These are phyloP conservation scores for human DNA, from an alignment of 2,113 vertebrate genomes.

Conservation along the genomic window GRCh38 chr5:26258501-26259000, in stretches of 20 bases:
- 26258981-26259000: background rate
- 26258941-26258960: background rate
- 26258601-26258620: background rate
- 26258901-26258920: background rate
- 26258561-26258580: background rate
- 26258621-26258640: background rate
- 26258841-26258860: accelerated
- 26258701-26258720: background rate
- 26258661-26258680: background rate
- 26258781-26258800: background rate
- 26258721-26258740: background rate
- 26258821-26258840: background rate
- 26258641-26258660: background rate
- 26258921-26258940: background rate
- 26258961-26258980: background rate
- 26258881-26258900: background rate
- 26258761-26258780: background rate
- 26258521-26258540: background rate
- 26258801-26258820: background rate
- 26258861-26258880: background rate
- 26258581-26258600: background rate
- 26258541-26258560: background rate
- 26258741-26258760: background rate
- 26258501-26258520: background rate
- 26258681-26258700: background rate